Conservation (phyloP, 2,113 vertebrate species). For the Nyctereutes procyonoides region DNA sequence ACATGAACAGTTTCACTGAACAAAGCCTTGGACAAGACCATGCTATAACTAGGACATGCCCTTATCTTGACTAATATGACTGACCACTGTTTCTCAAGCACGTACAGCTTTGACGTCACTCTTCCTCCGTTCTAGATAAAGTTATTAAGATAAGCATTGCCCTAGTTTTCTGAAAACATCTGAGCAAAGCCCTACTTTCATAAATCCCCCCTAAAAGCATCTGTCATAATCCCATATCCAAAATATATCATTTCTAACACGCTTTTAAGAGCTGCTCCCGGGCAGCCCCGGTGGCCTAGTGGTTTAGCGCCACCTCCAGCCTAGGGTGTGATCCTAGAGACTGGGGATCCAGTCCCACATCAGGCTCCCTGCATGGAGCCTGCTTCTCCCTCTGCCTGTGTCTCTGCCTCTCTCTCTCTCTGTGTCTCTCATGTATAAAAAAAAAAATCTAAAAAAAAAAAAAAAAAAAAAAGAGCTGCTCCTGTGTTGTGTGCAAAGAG, state of each 20-base stretch:
- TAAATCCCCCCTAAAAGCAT: not conserved
- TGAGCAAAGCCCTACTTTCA: not conserved
- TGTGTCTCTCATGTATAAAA: no score
- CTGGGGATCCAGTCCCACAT: no score
- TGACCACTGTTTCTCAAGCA: not conserved
- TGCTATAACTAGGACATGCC: not conserved
- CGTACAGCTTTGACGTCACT: not conserved
- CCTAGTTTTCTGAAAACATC: not conserved
- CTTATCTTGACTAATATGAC: not conserved
- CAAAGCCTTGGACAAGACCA: not conserved
- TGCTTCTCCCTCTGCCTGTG: no score
- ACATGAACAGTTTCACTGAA: not conserved
- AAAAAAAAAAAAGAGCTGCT: no score
- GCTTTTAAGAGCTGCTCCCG: not conserved
- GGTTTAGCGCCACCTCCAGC: no score
- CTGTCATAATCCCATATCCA: not conserved
- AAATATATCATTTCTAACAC: not conserved
- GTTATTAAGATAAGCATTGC: not conserved
- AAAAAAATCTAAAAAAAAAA: no score
- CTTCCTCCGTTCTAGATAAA: not conserved
- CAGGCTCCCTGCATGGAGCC: no score
- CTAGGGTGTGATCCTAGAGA: no score
- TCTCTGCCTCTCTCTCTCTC: no score
- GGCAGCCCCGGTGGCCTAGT: no score
- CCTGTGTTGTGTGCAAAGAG: not conserved